Conservation (phyloP, 2,888 invertebrate species). For the Sarcophaga rosellei region DNA sequence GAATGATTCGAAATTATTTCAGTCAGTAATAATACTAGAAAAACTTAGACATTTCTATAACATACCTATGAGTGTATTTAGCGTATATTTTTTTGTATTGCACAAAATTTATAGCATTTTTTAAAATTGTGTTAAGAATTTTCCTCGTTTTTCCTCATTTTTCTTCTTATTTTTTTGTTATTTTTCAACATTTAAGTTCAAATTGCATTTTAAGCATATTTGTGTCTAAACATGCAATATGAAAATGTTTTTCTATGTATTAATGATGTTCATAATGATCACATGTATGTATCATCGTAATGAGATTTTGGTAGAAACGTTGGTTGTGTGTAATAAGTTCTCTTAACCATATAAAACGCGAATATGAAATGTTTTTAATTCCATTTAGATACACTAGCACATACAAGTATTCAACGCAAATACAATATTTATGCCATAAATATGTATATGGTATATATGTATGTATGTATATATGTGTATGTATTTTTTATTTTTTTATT, state of each 20-base stretch:
- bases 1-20: no score
- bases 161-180: not conserved
- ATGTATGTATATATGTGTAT: not conserved
- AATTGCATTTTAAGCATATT: conserved; percentile 1
- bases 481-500: conserved; percentile 3
- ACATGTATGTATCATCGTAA: not conserved
- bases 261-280: conserved; percentile 8
- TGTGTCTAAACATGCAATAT: conserved; percentile 25
- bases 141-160: conserved; percentile 33
- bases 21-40: no score
- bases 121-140: no score
- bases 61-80: no score
- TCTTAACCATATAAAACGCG: conserved; percentile 26
- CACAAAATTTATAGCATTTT: no score
- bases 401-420: not conserved
- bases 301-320: not conserved
- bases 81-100: no score
- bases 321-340: conserved; percentile 29
- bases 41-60: no score
- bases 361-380: conserved; percentile 29
- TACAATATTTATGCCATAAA: conserved; percentile 5
- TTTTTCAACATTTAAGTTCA: not conserved
- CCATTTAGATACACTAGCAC: not conserved
- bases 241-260: not conserved
- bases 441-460: no score